Evolutionary conservation across 2,888 invertebrate genomes (phyloP).

Genomic region (Patella depressa): DNA sequence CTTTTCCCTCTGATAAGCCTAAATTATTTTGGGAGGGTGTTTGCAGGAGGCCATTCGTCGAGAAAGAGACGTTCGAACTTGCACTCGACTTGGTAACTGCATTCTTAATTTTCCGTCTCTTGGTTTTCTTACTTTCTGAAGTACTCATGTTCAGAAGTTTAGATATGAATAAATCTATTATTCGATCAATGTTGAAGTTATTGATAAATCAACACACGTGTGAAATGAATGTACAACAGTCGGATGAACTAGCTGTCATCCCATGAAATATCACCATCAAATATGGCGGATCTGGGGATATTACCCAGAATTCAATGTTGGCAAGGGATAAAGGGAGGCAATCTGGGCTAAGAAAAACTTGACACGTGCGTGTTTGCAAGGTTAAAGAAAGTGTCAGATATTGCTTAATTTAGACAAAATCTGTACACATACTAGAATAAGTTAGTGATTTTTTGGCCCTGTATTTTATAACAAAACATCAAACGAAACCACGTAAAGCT

Average conservation of each 20-base stretch:
- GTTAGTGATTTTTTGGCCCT: too few relatives aligned
- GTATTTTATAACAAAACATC: too few relatives aligned
- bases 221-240: constrained; percentile 16
- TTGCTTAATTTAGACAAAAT: too few relatives aligned
- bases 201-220: constrained; percentile 12
- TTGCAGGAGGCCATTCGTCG: constrained; percentile 16
- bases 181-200: constrained; percentile 15
- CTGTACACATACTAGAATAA: too few relatives aligned
- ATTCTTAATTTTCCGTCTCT: constrained; percentile 57
- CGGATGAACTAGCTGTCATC: constrained; percentile 2
- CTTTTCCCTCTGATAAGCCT: constrained; percentile 36
- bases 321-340: constrained; percentile 32
- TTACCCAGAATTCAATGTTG: constrained; percentile 48
- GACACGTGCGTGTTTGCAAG: constrained; percentile 8
- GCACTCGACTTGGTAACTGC: constrained; percentile 47
- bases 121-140: constrained; percentile 58
- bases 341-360: constrained; percentile 13
- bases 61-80: constrained; percentile 35
- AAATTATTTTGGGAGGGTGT: constrained; percentile 25
- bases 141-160: constrained; percentile 48
- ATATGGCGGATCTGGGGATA: constrained; percentile 56
- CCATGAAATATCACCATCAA: constrained; percentile 42
- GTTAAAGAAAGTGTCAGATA: too few relatives aligned
- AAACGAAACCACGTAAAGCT: too few relatives aligned
- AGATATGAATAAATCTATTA: constrained; percentile 11